phyloP scores from a whole-genome alignment of 2,113 vertebrate species.

The Sturnus vulgaris region DNA sequence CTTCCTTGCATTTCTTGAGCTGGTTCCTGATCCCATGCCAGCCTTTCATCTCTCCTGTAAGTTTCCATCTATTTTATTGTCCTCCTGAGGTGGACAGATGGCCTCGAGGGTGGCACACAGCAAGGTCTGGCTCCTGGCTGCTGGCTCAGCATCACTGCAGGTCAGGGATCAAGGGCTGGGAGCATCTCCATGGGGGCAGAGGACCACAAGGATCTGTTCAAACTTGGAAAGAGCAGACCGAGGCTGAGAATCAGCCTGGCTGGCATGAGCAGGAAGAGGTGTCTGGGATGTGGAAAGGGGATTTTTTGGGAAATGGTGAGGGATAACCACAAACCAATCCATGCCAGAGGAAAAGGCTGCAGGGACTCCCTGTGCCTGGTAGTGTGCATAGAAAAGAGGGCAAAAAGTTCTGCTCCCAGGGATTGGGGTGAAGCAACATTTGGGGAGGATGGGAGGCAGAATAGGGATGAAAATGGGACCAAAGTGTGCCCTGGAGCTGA shows the following conservation, averaged over 20 bases:
- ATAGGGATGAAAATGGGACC: neutral
- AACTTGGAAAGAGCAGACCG: neutral
- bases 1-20: neutral
- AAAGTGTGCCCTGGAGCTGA: neutral
- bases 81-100: rapidly evolving
- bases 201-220: neutral
- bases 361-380: rapidly evolving
- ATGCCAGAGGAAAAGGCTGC: neutral
- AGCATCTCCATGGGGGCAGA: rapidly evolving
- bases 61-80: neutral
- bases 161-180: neutral
- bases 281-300: neutral
- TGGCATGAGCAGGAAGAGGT: rapidly evolving
- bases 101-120: neutral
- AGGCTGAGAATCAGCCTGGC: rapidly evolving
- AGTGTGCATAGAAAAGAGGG: rapidly evolving
- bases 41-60: neutral
- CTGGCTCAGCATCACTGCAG: neutral
- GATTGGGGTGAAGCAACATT: rapidly evolving
- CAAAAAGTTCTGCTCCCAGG: neutral
- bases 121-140: neutral
- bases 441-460: neutral
- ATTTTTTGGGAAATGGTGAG: neutral
- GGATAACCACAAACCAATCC: neutral
- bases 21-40: neutral